These are phyloP conservation scores for Orthosia incerta DNA, from an alignment of 2,888 invertebrate genomes.

Conservation along the genomic window DNA sequence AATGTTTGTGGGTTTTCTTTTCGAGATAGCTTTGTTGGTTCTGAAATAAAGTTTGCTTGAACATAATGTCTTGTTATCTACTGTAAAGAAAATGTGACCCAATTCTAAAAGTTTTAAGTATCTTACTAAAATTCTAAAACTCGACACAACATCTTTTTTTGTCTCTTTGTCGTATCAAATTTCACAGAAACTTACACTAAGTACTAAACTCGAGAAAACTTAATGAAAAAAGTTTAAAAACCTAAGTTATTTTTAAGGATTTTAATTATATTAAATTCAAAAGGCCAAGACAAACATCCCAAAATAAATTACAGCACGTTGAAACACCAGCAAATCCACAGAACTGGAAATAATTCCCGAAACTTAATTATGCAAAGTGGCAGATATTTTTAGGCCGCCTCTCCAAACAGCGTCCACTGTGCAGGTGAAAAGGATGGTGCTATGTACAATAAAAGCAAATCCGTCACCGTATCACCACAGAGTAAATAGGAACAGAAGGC, in stretches of 20 bases:
- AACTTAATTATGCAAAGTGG: constrained; percentile 57
- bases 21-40: neutral
- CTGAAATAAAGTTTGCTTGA: neutral
- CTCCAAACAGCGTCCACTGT: constrained; percentile 50
- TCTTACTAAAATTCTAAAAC: neutral
- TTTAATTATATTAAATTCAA: neutral
- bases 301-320: constrained; percentile 17
- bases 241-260: neutral
- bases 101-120: neutral
- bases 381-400: constrained; percentile 55
- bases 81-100: neutral
- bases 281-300: constrained; percentile 8
- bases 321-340: constrained; percentile 38
- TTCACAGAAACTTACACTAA: no score
- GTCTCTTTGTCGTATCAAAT: neutral
- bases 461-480: constrained; percentile 47
- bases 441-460: constrained; percentile 62
- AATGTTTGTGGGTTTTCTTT: neutral
- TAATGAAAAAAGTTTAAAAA: neutral
- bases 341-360: constrained; percentile 50
- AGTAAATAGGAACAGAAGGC: constrained; percentile 5
- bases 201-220: neutral
- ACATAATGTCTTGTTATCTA: neutral
- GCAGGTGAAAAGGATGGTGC: constrained; percentile 60
- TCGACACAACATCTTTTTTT: neutral